These are phyloP conservation scores for Catamblyrhynchus diadema DNA, from an alignment of 2,797 vertebrate species.

Conservation along the genomic window DNA sequence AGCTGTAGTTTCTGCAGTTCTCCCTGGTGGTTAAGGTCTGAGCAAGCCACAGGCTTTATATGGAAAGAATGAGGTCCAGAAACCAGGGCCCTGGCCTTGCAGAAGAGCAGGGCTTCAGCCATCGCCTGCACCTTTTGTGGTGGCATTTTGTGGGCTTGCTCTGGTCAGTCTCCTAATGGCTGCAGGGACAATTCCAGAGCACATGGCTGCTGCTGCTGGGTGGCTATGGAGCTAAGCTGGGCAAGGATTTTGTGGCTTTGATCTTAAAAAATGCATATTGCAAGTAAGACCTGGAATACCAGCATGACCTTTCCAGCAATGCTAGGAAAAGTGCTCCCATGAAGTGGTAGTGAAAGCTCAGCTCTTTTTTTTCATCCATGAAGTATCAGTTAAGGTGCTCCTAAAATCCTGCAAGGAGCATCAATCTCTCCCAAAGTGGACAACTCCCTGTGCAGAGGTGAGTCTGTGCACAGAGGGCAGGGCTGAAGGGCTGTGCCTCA, in stretches of 20 bases:
- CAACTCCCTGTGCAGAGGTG: accelerated
- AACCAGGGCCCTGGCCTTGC: neutral
- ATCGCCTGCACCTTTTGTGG: neutral
- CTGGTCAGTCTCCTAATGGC: neutral
- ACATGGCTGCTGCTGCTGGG: neutral
- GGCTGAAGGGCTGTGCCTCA: neutral
- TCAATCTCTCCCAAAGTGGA: neutral
- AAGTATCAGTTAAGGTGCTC: neutral
- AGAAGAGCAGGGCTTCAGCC: neutral
- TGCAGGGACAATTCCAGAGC: neutral
- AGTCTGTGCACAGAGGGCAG: neutral
- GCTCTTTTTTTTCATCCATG: neutral
- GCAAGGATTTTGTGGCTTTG: neutral
- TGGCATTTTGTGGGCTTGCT: neutral
- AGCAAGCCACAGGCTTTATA: neutral
- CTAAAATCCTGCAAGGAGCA: neutral
- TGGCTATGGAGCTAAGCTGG: neutral
- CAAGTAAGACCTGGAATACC: neutral
- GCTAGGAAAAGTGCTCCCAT: neutral
- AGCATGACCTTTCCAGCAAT: neutral
- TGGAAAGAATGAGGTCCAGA: neutral
- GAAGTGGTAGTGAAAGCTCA: neutral
- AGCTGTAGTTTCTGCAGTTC: neutral
- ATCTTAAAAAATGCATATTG: neutral
- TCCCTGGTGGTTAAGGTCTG: neutral